A percentile compares a stretch with the other conserved stretches of the same genome.
Conservation (phyloP, 64 coral and sea anemone species). For the Trachythela sp. region DNA sequence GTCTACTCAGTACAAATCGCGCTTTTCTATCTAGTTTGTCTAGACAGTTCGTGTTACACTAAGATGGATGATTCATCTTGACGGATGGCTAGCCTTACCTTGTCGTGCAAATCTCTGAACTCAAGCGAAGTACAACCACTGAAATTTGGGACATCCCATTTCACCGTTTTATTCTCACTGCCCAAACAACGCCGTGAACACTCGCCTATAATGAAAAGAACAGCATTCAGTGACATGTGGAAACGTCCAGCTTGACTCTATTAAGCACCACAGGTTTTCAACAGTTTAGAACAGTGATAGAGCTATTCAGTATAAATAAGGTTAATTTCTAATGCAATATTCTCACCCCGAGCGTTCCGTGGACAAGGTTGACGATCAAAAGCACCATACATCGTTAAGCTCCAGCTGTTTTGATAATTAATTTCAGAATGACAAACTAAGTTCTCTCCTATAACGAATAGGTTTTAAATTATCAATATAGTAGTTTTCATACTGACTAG, state of each 20-base stretch:
- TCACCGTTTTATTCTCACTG: not conserved
- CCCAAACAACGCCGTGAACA: not conserved
- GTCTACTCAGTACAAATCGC: too few relatives aligned
- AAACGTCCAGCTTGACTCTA: too few relatives aligned
- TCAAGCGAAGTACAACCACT: not conserved
- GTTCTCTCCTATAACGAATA: not conserved
- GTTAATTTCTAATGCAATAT: too few relatives aligned
- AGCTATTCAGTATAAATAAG: too few relatives aligned
- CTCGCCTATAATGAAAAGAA: not conserved
- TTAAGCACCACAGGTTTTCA: too few relatives aligned
- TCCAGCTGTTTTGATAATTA: not conserved
- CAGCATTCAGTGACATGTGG: not conserved
- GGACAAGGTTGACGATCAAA: not conserved
- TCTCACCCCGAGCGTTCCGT: not conserved
- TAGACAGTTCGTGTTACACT: too few relatives aligned
- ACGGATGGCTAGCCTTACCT: not conserved
- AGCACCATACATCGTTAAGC: not conserved
- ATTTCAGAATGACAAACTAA: conserved; percentile 10
- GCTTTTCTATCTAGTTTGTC: too few relatives aligned
- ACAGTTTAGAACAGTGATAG: too few relatives aligned
- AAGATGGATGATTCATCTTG: not conserved
- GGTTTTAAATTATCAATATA: not conserved
- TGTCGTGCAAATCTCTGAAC: not conserved
- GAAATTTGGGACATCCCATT: conserved; percentile 9
- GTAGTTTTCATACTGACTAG: too few relatives aligned